Evolutionary conservation across 2,113 vertebrate species (phyloP).

Genomic region (Pedionomus torquatus): DNA sequence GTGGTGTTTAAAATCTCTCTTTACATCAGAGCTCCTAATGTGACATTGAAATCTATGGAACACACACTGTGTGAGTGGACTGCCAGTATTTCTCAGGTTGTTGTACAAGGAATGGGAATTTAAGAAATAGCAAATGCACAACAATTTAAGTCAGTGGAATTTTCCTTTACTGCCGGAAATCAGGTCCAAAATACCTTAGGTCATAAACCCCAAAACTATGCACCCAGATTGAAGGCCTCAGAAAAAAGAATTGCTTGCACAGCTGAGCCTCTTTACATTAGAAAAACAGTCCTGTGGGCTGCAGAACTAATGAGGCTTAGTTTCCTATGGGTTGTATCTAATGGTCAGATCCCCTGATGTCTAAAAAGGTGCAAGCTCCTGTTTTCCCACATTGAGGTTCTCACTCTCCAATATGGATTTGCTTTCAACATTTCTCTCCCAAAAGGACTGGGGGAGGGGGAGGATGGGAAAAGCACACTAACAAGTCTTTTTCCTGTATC

Average conservation of each 20-base stretch:
- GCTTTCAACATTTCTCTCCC: neutral
- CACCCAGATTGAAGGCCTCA: neutral
- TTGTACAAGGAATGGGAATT: neutral
- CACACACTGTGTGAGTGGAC: neutral
- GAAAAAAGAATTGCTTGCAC: neutral
- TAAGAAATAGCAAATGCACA: neutral
- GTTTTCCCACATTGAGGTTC: neutral
- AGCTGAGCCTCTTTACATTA: neutral
- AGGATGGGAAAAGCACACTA: neutral
- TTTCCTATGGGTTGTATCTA: constrained; percentile 1
- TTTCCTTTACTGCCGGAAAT: neutral
- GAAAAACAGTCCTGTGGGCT: constrained; percentile 19
- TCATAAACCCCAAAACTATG: neutral
- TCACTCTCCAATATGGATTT: neutral
- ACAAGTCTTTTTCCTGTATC: neutral
- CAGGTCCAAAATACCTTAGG: neutral
- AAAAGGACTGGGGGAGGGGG: neutral
- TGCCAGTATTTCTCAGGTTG: neutral
- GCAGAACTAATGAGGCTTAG: neutral
- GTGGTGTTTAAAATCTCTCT: neutral
- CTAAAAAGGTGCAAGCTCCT: neutral
- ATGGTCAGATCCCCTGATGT: neutral
- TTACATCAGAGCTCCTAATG: neutral
- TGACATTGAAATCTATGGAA: neutral
- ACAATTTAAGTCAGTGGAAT: neutral